phyloP scores from a whole-genome alignment of 2,113 vertebrate genomes.

The Elgaria multicarinata region DNA sequence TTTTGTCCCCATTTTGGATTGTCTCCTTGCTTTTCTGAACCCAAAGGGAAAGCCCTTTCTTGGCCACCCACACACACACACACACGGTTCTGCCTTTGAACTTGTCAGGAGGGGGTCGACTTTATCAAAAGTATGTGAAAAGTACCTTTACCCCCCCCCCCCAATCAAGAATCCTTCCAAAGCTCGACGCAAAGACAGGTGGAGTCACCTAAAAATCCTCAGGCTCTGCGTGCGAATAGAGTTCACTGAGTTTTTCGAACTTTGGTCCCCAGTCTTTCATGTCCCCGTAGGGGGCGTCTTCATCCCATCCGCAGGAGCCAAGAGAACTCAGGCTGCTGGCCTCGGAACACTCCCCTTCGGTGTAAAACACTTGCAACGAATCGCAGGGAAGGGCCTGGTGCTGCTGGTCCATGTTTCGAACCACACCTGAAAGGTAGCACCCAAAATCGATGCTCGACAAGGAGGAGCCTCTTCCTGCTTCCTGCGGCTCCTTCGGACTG shows the following conservation, averaged over 20 bases:
- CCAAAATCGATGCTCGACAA: constrained; percentile 79
- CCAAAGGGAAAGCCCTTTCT: background rate
- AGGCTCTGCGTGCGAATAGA: constrained; percentile 65
- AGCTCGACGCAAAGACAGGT: background rate
- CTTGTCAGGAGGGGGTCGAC: background rate
- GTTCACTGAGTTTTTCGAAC: constrained; percentile 84
- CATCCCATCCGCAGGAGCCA: constrained; percentile 77
- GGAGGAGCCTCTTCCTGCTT: constrained; percentile 65
- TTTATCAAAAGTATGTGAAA: background rate
- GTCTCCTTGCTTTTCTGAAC: background rate
- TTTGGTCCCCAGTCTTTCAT: constrained; percentile 86
- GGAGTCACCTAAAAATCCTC: constrained; percentile 71
- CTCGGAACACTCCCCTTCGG: constrained; percentile 81
- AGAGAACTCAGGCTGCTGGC: constrained; percentile 85
- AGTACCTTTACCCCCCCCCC: background rate
- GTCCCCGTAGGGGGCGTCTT: constrained; percentile 70
- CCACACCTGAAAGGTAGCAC: constrained; percentile 79
- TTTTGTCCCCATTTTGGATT: background rate
- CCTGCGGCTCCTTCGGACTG: background rate
- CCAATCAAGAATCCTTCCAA: background rate
- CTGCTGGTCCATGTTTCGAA: constrained; percentile 78
- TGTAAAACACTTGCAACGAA: constrained; percentile 84
- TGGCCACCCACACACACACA: background rate
- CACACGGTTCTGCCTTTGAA: background rate
- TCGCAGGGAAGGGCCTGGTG: constrained; percentile 77